Evolutionary conservation across 2,113 vertebrate species (phyloP), one percentile per base, ranked within the genome.

Genomic region (Megaceryle torquata): DNA sequence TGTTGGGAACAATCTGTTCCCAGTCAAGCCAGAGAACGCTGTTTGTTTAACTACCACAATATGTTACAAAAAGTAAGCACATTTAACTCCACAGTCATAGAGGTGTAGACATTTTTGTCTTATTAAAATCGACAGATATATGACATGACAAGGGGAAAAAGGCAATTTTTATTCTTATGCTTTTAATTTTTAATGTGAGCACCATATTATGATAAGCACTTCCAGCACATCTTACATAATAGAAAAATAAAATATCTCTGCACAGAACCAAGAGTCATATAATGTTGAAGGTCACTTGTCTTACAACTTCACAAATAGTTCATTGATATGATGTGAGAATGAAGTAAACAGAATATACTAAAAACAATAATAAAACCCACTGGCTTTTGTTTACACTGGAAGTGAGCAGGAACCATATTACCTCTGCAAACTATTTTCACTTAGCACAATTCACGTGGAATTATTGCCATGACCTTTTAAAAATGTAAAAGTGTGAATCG

Each of bases 381-480:
- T 13, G 57, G 68, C 75, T 97, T 97, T 97, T 97, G 97, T 96
- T 98, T 98, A 98, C 94, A 83, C 86, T 77, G 65, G 91, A 93
- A 95, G 91, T 28, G 74, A 97, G 93, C 78, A 92, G 94, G 92
- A 96, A 95, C 89, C 71, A 5, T 89, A 97, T 98, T 97, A 97
- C 97, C 97, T 98, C 96, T 83, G 88, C 96, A 97, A 98, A 98
- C 97, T 98, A 91, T 98, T 98, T 98, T 97, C 98, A 97, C 97
- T 98, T 98, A 98, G 97, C 97, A 97, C 97, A 95, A 95, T 96
- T 96, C 97, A 95, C 97, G 97, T 68, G 79, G 97, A 98, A 98
- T 98, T 97, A 98, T 97, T 97, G 97, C 97, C 96, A 4, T 97
- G 98, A 98, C 98, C 98, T 98, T 98, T 98, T 97, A 96, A 98